Evolutionary conservation across 2,113 vertebrate species (phyloP).

Genomic region (Mormoops blainvillei): DNA sequence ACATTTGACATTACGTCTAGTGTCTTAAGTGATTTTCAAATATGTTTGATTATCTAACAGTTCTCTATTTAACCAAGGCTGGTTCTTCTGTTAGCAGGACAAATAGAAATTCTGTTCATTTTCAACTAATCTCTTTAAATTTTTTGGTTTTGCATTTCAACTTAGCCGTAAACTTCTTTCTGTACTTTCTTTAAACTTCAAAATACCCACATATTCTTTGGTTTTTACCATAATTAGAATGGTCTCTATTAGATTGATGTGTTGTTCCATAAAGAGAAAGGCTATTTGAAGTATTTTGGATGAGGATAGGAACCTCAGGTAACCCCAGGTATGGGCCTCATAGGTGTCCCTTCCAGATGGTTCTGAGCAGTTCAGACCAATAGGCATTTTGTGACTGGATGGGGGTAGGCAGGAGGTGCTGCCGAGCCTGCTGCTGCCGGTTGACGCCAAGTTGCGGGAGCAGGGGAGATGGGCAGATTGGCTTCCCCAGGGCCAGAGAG

Average conservation of each 20-base stretch:
- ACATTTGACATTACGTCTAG: background rate
- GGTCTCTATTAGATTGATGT: background rate
- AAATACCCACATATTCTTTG: background rate
- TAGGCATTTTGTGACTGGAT: background rate
- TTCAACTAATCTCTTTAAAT: background rate
- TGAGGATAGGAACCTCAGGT: background rate
- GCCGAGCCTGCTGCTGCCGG: background rate
- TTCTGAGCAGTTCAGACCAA: background rate
- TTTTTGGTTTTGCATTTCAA: background rate
- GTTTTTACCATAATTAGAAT: background rate
- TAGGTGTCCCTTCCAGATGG: background rate
- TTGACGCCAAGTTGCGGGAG: background rate
- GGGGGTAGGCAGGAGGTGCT: background rate
- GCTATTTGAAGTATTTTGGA: background rate
- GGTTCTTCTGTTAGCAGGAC: background rate
- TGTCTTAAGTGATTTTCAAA: conserved; percentile 21
- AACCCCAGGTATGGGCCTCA: background rate
- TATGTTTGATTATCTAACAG: background rate
- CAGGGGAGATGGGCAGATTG: background rate
- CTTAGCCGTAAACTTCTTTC: background rate
- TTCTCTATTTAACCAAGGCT: conserved; percentile 10
- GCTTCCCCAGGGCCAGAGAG: background rate
- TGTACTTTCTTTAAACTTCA: background rate
- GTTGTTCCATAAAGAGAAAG: background rate
- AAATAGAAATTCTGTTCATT: background rate